These are phyloP conservation scores for Apoderus coryli DNA, from an alignment of 2,888 invertebrate species.

Conservation along the genomic window DNA sequence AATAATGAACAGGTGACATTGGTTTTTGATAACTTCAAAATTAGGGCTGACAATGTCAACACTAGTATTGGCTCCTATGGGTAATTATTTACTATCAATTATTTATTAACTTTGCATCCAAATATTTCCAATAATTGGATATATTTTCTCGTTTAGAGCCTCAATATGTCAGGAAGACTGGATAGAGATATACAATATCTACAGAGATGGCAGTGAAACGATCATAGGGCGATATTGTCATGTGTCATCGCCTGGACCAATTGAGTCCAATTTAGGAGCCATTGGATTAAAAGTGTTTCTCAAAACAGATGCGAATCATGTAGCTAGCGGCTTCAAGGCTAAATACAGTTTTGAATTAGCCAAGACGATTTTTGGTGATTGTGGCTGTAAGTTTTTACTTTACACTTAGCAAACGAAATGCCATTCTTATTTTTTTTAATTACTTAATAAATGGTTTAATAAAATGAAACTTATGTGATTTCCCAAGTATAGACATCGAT, in stretches of 20 bases:
- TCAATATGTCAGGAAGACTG: conserved; percentile 81
- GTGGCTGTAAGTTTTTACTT: conserved; percentile 55
- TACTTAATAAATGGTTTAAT: too few relatives aligned
- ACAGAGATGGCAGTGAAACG: conserved; percentile 66
- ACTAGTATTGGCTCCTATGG: conserved; percentile 61
- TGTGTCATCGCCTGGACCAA: conserved; percentile 82
- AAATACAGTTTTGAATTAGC: conserved; percentile 83
- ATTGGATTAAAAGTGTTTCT: conserved; percentile 77
- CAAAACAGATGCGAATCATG: conserved; percentile 74
- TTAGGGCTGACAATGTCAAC: conserved; percentile 68
- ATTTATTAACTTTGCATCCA: too few relatives aligned
- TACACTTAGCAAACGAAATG: too few relatives aligned
- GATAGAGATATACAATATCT: conserved; percentile 86
- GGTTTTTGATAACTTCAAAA: conserved; percentile 84
- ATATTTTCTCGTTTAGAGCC: conserved; percentile 35
- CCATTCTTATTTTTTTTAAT: too few relatives aligned
- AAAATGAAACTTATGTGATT: too few relatives aligned
- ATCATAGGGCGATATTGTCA: conserved; percentile 88
- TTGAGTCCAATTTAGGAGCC: conserved; percentile 82
- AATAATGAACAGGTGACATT: conserved; percentile 82
- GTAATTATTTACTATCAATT: conserved; percentile 33
- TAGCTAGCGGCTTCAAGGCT: conserved; percentile 92
- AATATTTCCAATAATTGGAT: conserved; percentile 3
- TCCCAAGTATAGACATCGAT: too few relatives aligned
- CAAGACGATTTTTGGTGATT: conserved; percentile 81